Percentiles rank a stretch among this genome's conserved stretches.
These are phyloP conservation scores for Atherinosoma microstoma DNA, from an alignment of 2,797 vertebrate species.

Conservation along the genomic window DNA sequence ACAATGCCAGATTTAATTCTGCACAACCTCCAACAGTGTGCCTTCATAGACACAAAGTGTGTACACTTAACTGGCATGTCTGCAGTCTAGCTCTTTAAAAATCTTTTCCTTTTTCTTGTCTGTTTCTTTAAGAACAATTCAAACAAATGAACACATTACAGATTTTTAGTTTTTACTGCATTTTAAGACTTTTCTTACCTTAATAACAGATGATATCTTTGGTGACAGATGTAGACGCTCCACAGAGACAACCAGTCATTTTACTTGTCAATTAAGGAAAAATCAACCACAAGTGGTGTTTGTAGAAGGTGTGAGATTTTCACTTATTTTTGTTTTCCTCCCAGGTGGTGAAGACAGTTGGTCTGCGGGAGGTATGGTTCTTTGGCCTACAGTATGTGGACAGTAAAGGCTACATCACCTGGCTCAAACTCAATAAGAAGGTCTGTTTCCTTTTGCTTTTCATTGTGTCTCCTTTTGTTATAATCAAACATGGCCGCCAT, in stretches of 20 bases:
- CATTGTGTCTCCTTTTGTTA: neutral
- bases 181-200: no score
- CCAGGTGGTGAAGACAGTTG: constrained; percentile 98
- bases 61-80: no score
- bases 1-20: no score
- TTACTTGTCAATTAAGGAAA: neutral
- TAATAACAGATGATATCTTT: no score
- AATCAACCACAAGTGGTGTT: neutral
- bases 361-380: constrained; percentile 97
- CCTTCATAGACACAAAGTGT: no score
- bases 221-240: no score
- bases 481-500: neutral
- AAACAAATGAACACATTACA: no score
- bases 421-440: constrained; percentile 99
- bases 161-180: no score
- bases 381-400: constrained; percentile 97
- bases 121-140: no score
- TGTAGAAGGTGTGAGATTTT: neutral
- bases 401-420: constrained; percentile 96
- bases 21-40: no score
- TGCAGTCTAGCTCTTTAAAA: no score
- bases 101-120: no score
- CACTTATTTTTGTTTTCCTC: neutral
- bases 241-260: neutral
- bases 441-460: constrained; percentile 69